Evolutionary conservation across 2,888 invertebrate species (phyloP).

Genomic region (Meteorus colon): DNA sequence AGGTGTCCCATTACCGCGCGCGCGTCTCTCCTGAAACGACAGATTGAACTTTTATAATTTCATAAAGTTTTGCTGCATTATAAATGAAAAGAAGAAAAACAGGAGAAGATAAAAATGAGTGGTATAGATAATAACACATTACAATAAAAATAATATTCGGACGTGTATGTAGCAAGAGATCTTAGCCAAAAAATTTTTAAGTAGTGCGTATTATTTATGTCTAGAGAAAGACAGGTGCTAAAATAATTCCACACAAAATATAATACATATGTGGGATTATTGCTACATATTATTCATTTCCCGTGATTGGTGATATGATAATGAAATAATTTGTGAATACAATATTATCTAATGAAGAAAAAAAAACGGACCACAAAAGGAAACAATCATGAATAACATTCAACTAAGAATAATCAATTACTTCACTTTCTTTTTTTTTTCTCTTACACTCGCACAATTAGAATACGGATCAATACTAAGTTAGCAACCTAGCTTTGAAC

Average conservation of each 20-base stretch:
- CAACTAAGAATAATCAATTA: slow-evolving; percentile 44
- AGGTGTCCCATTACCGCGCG: slow-evolving; percentile 49
- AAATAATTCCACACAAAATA: slow-evolving; percentile 3
- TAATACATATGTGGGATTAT: not conserved
- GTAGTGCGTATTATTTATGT: not conserved
- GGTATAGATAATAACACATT: slow-evolving; percentile 37
- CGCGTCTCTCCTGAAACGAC: slow-evolving; percentile 52
- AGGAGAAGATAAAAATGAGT: slow-evolving; percentile 45
- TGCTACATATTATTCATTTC: not conserved
- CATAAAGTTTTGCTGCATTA: slow-evolving; percentile 42
- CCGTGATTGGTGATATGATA: not conserved
- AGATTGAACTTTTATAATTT: slow-evolving; percentile 47
- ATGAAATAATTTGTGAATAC: not conserved
- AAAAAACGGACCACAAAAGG: slow-evolving; percentile 13
- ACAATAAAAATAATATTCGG: not conserved
- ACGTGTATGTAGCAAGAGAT: slow-evolving; percentile 1
- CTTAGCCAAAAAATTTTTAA: not conserved
- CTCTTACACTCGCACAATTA: slow-evolving; percentile 36
- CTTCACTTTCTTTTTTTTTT: slow-evolving; percentile 5
- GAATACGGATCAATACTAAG: slow-evolving; percentile 19
- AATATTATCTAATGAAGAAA: slow-evolving; percentile 21
- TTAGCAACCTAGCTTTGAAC: slow-evolving; percentile 18
- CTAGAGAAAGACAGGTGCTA: not conserved
- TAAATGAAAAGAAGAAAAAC: slow-evolving; percentile 40
- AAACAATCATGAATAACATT: slow-evolving; percentile 43